Conservation (phyloP, 2,797 vertebrate genomes). For the Heteromormyrus szaboi region DNA sequence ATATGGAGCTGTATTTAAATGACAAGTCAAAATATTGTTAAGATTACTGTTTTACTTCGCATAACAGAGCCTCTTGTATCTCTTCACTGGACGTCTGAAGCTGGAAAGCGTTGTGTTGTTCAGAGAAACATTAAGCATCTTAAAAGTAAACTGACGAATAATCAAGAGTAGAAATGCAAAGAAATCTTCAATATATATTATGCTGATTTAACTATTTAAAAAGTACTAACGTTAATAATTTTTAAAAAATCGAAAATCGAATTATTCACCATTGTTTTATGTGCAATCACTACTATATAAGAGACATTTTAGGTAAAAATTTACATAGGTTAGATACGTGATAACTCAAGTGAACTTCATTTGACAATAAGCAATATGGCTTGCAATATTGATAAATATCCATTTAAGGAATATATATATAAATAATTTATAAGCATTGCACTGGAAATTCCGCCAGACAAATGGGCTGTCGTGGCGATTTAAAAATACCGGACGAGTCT, state of each 20-base stretch:
- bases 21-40: background rate
- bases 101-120: background rate
- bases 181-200: background rate
- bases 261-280: background rate
- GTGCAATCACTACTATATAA: background rate
- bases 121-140: background rate
- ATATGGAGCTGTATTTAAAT: background rate
- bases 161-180: background rate
- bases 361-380: background rate
- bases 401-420: slow-evolving; percentile 3
- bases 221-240: background rate
- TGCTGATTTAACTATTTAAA: background rate
- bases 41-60: background rate
- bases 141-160: background rate
- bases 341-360: background rate
- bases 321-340: background rate
- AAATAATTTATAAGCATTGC: background rate
- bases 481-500: background rate
- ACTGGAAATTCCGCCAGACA: background rate
- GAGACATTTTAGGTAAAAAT: background rate
- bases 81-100: background rate
- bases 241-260: background rate
- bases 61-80: background rate
- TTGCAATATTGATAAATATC: slow-evolving; percentile 5
- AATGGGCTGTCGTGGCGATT: background rate